Percentiles rank a stretch among this genome's conserved stretches.
Evolutionary conservation across 2,888 invertebrate genomes (phyloP).

Genomic region (Erebia epiphron): DNA sequence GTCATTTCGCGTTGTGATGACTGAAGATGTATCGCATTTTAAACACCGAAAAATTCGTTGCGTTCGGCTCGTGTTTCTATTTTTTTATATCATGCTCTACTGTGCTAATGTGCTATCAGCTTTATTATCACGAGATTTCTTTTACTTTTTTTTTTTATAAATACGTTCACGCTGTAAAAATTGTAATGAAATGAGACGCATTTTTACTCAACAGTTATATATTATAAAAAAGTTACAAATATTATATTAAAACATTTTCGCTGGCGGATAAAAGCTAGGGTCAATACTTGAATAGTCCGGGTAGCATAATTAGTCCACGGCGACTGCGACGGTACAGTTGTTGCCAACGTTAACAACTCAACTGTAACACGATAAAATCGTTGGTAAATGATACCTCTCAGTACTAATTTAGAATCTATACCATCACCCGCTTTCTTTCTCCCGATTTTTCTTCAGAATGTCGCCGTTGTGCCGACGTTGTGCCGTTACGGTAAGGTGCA

Average conservation of each 20-base stretch:
- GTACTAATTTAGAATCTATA: no score
- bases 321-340: not conserved
- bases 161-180: constrained; percentile 39
- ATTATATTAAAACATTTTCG: constrained; percentile 19
- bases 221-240: constrained; percentile 40
- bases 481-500: no score
- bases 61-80: not conserved
- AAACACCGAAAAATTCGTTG: no score
- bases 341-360: no score
- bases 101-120: not conserved
- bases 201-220: constrained; percentile 40
- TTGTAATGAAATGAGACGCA: constrained; percentile 37
- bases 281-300: constrained; percentile 21
- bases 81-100: not conserved
- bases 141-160: constrained; percentile 30
- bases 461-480: no score
- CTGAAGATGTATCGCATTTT: no score
- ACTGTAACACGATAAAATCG: no score
- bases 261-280: constrained; percentile 21
- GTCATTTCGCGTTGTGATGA: no score
- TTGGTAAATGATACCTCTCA: no score
- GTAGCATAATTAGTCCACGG: constrained; percentile 20
- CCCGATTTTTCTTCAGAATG: no score
- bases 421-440: no score
- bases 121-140: constrained; percentile 24